These are phyloP conservation scores for Holocentrus rufus DNA, from an alignment of 2,797 vertebrate genomes.

Conservation along the genomic window DNA sequence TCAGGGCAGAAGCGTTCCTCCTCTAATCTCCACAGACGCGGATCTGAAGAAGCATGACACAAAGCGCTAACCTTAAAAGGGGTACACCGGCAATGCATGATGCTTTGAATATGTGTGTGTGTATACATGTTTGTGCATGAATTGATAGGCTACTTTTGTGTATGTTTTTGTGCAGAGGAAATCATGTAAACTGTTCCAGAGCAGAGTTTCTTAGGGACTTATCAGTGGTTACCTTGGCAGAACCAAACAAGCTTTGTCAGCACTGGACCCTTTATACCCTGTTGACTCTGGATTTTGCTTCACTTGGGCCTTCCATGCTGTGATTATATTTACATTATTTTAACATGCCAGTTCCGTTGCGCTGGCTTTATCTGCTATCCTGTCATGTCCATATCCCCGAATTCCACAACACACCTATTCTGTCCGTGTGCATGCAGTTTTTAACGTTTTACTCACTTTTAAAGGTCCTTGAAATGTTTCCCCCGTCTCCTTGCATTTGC, in stretches of 20 bases:
- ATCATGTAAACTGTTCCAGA: not conserved
- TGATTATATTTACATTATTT: not conserved
- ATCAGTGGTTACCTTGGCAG: not conserved
- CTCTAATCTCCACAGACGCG: conserved; percentile 58
- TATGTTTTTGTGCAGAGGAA: not conserved
- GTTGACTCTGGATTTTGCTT: not conserved
- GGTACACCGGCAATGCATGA: not conserved
- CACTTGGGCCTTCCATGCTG: conserved; percentile 1
- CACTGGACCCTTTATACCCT: conserved; percentile 1
- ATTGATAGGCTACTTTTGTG: too few relatives aligned
- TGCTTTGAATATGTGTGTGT: not conserved
- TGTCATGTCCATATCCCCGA: not conserved
- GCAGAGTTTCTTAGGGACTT: conserved; percentile 13
- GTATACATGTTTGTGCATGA: too few relatives aligned
- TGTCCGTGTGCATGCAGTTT: not conserved
- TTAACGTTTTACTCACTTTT: conserved; percentile 29
- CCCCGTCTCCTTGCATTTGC: conserved; percentile 28
- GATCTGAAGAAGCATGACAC: conserved; percentile 26
- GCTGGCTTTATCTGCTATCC: not conserved
- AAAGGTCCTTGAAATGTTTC: conserved; percentile 29
- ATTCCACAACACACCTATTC: not conserved
- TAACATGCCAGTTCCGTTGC: not conserved
- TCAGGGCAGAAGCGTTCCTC: conserved; percentile 39
- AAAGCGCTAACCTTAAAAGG: conserved; percentile 8
- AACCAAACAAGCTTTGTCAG: not conserved